Conservation (phyloP, 2,888 invertebrate species). For the Stenurella melanura region DNA sequence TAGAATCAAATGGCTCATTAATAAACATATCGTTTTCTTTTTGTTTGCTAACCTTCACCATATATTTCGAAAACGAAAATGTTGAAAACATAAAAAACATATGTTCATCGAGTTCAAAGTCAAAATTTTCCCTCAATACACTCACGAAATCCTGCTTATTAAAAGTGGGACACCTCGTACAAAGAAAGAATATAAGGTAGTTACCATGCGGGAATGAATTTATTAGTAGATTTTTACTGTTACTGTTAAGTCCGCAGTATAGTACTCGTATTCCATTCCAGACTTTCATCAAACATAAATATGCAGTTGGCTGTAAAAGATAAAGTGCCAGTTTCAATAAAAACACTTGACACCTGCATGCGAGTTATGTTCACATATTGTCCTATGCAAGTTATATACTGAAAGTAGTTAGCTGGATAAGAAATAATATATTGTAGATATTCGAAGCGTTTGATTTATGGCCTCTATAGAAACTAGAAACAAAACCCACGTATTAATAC, state of each 20-base stretch:
- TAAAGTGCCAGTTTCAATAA: conserved; percentile 41
- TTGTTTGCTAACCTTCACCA: no score
- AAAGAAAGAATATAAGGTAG: conserved; percentile 17
- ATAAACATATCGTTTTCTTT: no score
- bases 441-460: conserved; percentile 21
- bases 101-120: no score
- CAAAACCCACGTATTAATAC: background rate
- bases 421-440: conserved; percentile 45
- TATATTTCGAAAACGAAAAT: no score
- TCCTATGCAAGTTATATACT: conserved; percentile 43
- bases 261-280: conserved; percentile 20
- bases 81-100: no score
- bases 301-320: conserved; percentile 35
- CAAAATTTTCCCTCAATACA: no score
- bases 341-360: conserved; percentile 46
- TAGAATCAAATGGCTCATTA: no score
- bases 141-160: no score
- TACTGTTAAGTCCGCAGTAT: background rate
- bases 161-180: background rate
- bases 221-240: conserved; percentile 32
- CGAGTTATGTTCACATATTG: conserved; percentile 46
- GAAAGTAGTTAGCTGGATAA: conserved; percentile 43
- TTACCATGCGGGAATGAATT: conserved; percentile 31
- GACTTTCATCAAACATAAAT: conserved; percentile 35
- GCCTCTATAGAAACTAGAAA: background rate